Percentiles rank a stretch among this genome's conserved stretches.
These are phyloP conservation scores for Sphenodon punctatus DNA, from an alignment of 2,797 vertebrate genomes.

Conservation along the genomic window DNA sequence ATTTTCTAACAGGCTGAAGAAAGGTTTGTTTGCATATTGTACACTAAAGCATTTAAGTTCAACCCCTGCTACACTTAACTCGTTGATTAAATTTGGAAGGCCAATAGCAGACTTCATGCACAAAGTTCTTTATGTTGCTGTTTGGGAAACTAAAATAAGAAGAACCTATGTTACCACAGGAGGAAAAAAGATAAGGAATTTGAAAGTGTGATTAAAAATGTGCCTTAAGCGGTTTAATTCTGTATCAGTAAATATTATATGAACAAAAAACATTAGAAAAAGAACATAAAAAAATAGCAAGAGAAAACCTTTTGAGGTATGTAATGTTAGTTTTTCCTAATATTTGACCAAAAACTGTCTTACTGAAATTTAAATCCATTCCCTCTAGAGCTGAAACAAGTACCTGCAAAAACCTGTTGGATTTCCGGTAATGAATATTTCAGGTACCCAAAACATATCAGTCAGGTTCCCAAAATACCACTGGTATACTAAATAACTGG, in stretches of 20 bases:
- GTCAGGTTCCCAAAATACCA: no score
- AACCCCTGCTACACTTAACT: slow-evolving; percentile 49
- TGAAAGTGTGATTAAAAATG: not conserved
- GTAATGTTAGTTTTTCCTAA: no score
- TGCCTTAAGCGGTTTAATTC: not conserved
- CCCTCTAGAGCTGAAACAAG: no score
- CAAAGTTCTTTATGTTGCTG: not conserved
- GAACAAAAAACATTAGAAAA: not conserved
- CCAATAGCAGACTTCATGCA: not conserved
- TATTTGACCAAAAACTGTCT: no score
- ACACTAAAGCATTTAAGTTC: slow-evolving; percentile 45
- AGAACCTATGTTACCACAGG: not conserved
- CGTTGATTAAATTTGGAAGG: not conserved
- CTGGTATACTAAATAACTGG: no score
- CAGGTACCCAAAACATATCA: no score
- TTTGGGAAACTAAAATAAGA: not conserved
- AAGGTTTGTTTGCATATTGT: slow-evolving; percentile 48
- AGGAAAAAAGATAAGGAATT: no score
- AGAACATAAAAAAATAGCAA: not conserved
- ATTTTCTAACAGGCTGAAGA: slow-evolving; percentile 43
- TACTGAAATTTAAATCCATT: no score
- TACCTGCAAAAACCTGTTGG: no score
- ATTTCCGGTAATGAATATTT: no score
- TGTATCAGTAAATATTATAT: not conserved
- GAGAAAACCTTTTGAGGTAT: no score